These are phyloP conservation scores for Melinaea menophilus DNA, from an alignment of 2,888 invertebrate species.

Conservation along the genomic window DNA sequence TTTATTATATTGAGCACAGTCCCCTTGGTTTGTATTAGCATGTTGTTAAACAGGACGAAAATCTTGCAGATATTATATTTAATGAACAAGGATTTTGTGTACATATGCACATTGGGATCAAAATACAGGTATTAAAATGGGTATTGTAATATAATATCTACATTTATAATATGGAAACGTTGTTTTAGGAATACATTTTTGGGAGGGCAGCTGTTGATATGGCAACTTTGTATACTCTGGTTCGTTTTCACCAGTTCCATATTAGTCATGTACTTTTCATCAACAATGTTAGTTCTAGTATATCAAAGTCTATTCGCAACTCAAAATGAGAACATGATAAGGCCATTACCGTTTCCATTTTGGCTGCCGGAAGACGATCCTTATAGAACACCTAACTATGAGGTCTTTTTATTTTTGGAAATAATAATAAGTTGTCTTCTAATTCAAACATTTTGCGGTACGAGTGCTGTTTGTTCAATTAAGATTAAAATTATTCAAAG, in stretches of 20 bases:
- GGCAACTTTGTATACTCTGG: constrained; percentile 52
- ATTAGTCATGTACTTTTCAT: constrained; percentile 34
- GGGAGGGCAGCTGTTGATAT: constrained; percentile 52
- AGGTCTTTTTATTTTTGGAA: constrained; percentile 46
- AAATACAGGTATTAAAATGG: constrained; percentile 45
- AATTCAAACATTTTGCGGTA: constrained; percentile 49
- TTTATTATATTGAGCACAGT: constrained; percentile 43
- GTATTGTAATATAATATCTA: not conserved
- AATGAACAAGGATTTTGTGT: constrained; percentile 51
- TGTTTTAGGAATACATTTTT: constrained; percentile 51
- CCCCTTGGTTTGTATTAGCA: constrained; percentile 40
- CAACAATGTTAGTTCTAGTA: constrained; percentile 40
- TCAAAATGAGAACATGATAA: constrained; percentile 43
- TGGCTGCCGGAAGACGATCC: constrained; percentile 60
- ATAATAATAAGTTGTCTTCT: constrained; percentile 35
- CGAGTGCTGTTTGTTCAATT: constrained; percentile 28
- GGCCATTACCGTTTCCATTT: constrained; percentile 55
- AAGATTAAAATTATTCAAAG: not conserved
- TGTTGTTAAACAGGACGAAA: constrained; percentile 38
- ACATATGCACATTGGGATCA: constrained; percentile 42
- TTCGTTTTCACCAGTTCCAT: constrained; percentile 35
- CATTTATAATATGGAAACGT: constrained; percentile 3
- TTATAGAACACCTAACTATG: constrained; percentile 57
- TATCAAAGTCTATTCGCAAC: constrained; percentile 50
- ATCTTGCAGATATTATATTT: constrained; percentile 41